A percentile compares a stretch with the other conserved stretches of the same genome.
These are phyloP conservation scores for Astreopora myriophthalma DNA, from an alignment of 64 coral and sea anemone species.

Conservation along the genomic window DNA sequence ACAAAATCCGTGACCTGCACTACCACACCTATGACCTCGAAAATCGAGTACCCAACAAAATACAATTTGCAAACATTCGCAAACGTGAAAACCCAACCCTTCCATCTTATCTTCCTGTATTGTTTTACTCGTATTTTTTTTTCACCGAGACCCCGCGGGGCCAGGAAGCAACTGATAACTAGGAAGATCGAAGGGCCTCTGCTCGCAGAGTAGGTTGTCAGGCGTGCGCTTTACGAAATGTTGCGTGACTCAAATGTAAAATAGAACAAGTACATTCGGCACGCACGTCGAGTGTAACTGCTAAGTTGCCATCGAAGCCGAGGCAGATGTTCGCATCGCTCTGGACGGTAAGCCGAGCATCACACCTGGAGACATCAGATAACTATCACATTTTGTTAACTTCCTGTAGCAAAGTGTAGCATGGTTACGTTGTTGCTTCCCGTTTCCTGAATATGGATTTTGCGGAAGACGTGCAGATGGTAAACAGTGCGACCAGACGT, in stretches of 20 bases:
- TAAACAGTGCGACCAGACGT: background rate
- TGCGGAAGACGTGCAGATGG: background rate
- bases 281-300: background rate
- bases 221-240: no score
- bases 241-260: background rate
- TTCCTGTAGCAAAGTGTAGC: background rate
- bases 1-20: background rate
- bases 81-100: constrained; percentile 13
- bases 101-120: constrained; percentile 20
- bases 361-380: background rate
- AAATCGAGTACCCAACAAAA: background rate
- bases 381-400: background rate
- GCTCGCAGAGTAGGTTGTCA: background rate
- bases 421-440: background rate
- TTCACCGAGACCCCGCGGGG: background rate
- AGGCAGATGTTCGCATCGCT: background rate
- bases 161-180: background rate
- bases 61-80: background rate
- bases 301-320: background rate
- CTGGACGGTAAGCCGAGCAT: background rate
- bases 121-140: background rate
- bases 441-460: background rate
- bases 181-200: background rate
- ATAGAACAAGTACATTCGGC: background rate
- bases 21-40: background rate